These are phyloP conservation scores for Phoenoteleia sp. DNA, from an alignment of 2,888 invertebrate genomes.

Conservation along the genomic window DNA sequence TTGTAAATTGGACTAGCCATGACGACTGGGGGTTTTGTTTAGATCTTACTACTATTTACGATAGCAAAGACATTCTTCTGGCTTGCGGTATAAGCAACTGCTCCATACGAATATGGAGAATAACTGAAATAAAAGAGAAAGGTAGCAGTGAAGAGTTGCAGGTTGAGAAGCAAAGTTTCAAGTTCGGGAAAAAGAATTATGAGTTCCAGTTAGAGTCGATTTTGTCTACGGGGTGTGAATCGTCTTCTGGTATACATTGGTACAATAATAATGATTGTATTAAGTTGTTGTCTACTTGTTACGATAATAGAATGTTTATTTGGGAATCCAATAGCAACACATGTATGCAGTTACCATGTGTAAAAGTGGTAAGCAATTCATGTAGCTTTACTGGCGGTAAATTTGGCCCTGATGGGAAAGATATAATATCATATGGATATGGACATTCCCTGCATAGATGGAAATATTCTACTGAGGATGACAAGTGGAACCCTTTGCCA, in stretches of 20 bases:
- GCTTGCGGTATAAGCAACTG: no score
- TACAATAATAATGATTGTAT: constrained; percentile 87
- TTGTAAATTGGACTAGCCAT: no score
- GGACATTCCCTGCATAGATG: constrained; percentile 97
- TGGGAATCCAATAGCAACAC: constrained; percentile 92
- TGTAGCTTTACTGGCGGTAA: constrained; percentile 97
- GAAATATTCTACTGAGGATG: constrained; percentile 88
- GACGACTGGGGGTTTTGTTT: no score
- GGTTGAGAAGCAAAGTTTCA: constrained; percentile 85
- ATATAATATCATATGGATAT: constrained; percentile 95
- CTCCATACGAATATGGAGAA: constrained; percentile 95
- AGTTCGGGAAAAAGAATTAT: constrained; percentile 85
- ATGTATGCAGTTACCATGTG: constrained; percentile 94
- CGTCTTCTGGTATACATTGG: constrained; percentile 98
- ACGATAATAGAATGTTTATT: constrained; percentile 97
- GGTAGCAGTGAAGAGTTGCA: constrained; percentile 75
- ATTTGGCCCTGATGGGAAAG: constrained; percentile 91
- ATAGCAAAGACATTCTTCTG: no score
- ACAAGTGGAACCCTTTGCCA: constrained; percentile 90
- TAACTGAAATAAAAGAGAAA: constrained; percentile 84
- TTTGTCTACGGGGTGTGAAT: constrained; percentile 96
- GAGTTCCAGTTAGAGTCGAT: constrained; percentile 94
- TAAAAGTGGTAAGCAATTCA: constrained; percentile 96
- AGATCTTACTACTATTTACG: no score
- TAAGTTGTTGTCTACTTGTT: constrained; percentile 94